phyloP scores from a whole-genome alignment of 2,113 vertebrate species.

The Phocoena phocoena region DNA sequence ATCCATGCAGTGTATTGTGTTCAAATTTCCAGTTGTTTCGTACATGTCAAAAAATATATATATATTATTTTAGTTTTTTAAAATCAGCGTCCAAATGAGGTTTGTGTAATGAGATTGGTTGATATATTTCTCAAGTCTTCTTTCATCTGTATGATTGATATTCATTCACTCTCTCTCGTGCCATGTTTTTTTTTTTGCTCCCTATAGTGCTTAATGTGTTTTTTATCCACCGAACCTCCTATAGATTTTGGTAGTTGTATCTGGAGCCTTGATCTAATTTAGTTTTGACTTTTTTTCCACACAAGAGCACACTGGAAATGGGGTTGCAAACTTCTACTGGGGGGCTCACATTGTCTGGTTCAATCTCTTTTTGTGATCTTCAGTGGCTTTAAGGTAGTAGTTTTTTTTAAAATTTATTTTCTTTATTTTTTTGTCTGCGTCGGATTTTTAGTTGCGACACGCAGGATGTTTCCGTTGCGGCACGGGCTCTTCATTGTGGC shows the following conservation, averaged over 20 bases:
- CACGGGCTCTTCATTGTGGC: no score
- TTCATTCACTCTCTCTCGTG: fast-evolving
- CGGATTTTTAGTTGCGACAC: no score
- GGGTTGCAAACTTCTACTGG: fast-evolving
- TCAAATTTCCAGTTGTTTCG: not conserved
- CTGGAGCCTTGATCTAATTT: not conserved
- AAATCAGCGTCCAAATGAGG: not conserved
- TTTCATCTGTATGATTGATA: not conserved
- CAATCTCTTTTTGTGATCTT: no score
- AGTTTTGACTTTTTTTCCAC: not conserved
- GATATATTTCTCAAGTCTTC: not conserved
- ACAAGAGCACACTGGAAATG: not conserved
- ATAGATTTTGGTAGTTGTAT: fast-evolving
- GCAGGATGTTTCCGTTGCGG: no score
- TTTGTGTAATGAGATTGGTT: fast-evolving
- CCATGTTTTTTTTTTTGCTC: not conserved
- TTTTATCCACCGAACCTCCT: not conserved
- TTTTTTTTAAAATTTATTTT: no score
- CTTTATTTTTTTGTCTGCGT: not conserved
- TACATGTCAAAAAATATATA: not conserved
- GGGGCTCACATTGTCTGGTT: fast-evolving
- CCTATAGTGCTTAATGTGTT: fast-evolving
- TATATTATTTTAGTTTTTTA: not conserved
- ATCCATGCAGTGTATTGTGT: not conserved
- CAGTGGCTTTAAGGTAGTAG: not conserved